A percentile compares a stretch with the other conserved stretches of the same genome.
phyloP scores from a whole-genome alignment of 2,888 invertebrate genomes.

The Cryptocephalus primarius region DNA sequence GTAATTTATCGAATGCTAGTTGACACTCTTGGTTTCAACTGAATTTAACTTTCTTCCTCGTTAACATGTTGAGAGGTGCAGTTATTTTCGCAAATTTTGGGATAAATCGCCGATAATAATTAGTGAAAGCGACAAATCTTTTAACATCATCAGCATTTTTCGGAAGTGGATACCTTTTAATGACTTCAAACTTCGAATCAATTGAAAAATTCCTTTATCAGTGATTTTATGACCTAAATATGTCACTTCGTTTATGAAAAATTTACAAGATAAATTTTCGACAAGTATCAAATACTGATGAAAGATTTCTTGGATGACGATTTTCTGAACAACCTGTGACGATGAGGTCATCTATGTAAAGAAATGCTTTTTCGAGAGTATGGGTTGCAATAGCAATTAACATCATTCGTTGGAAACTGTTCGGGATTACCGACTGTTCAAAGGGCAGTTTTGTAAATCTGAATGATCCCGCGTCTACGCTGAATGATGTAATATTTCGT shows the following conservation, averaged over 20 bases:
- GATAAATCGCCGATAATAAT: slow-evolving; percentile 8
- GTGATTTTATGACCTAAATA: slow-evolving; percentile 10
- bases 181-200: slow-evolving; percentile 8
- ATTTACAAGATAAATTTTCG: slow-evolving; percentile 1
- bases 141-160: slow-evolving; percentile 10
- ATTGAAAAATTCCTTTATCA: slow-evolving; percentile 9
- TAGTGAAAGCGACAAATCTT: slow-evolving; percentile 14
- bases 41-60: too few relatives aligned
- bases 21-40: too few relatives aligned
- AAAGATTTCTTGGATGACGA: background rate
- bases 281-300: too few relatives aligned
- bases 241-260: slow-evolving; percentile 11
- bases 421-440: slow-evolving; percentile 14
- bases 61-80: background rate
- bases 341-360: slow-evolving; percentile 19
- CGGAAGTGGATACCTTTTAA: slow-evolving; percentile 11
- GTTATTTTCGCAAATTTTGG: background rate
- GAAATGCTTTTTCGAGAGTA: slow-evolving; percentile 12
- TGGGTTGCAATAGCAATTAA: slow-evolving; percentile 15
- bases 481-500: slow-evolving; percentile 13
- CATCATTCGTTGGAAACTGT: slow-evolving; percentile 20
- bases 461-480: slow-evolving; percentile 10
- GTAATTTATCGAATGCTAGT: too few relatives aligned
- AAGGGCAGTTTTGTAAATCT: slow-evolving; percentile 14
- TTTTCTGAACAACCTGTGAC: slow-evolving; percentile 14